Conservation (phyloP, 2,797 vertebrate species). For the Carcharodon carcharias region DNA sequence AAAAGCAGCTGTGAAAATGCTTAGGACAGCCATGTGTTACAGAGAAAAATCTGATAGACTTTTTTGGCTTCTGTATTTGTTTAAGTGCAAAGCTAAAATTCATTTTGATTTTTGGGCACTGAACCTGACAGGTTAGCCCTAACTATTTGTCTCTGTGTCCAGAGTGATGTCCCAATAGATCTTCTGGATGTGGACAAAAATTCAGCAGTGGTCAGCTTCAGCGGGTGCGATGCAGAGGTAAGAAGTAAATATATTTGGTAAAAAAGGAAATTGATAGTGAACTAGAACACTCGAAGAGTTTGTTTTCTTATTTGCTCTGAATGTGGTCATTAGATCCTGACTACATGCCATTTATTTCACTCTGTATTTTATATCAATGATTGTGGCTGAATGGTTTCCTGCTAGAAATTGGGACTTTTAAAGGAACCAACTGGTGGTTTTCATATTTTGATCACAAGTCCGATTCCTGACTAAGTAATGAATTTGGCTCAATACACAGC, state of each 20-base stretch:
- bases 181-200: constrained; percentile 96
- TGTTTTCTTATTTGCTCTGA: background rate
- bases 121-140: background rate
- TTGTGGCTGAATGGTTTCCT: background rate
- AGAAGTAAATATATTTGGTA: constrained; percentile 40
- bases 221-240: constrained; percentile 93
- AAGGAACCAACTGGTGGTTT: background rate
- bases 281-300: background rate
- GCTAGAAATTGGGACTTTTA: background rate
- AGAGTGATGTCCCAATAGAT: constrained; percentile 97
- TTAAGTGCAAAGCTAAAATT: background rate
- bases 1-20: constrained; percentile 35
- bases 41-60: background rate
- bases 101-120: background rate
- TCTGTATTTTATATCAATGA: background rate
- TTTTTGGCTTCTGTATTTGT: background rate
- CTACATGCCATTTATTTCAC: background rate
- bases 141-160: constrained; percentile 37
- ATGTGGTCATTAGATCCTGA: background rate
- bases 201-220: constrained; percentile 96
- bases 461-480: background rate
- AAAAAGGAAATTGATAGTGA: background rate
- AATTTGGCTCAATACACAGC: background rate
- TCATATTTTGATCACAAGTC: background rate
- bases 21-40: background rate